These are phyloP conservation scores for Dinomys branickii DNA, from an alignment of 2,113 vertebrate genomes.

Conservation along the genomic window DNA sequence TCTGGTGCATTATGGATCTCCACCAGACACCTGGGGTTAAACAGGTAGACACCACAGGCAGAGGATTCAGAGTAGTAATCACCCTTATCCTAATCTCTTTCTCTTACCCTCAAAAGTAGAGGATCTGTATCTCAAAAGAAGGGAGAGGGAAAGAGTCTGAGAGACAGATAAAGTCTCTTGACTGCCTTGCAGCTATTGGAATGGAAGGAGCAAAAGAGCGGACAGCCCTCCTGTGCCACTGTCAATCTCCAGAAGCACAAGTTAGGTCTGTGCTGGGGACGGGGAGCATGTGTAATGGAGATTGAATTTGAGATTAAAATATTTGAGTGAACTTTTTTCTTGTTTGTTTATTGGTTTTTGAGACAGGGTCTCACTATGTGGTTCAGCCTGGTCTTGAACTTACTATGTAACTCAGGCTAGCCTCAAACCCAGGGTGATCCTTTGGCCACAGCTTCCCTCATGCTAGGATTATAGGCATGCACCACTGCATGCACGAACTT, in stretches of 20 bases:
- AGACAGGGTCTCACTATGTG: too few relatives aligned
- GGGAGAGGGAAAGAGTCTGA: not conserved
- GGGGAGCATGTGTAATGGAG: not conserved
- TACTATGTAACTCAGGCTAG: not conserved
- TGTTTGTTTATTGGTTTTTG: not conserved
- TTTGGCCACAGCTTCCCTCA: not conserved
- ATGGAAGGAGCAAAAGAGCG: not conserved
- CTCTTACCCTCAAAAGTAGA: not conserved
- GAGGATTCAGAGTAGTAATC: not conserved
- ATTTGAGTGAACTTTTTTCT: not conserved
- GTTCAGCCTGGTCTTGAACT: not conserved
- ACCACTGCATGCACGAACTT: not conserved
- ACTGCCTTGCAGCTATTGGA: not conserved
- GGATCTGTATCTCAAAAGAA: not conserved
- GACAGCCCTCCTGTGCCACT: not conserved
- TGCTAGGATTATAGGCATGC: not conserved
- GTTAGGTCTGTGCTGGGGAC: not conserved
- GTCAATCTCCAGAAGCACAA: not conserved
- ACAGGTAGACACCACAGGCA: not conserved
- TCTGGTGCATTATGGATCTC: not conserved
- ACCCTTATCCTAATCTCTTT: not conserved
- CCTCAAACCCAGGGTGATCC: not conserved
- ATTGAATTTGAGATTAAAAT: not conserved
- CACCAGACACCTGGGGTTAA: not conserved
- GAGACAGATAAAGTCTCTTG: not conserved